Evolutionary conservation across 1,140 invertebrate species (phyloP).

Genomic region (Meloidogyne chitwoodi): DNA sequence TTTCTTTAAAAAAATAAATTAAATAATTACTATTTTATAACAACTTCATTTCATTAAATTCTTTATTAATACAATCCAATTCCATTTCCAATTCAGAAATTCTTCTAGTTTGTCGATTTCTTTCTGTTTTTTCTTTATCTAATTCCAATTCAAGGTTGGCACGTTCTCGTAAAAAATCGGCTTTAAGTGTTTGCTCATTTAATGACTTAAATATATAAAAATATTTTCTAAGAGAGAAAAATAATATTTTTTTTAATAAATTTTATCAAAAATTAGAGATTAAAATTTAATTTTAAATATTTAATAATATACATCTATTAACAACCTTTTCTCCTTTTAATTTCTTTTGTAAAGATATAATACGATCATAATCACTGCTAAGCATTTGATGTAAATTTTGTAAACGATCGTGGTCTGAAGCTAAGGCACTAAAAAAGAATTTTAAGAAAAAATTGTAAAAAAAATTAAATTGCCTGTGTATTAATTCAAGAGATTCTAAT

Average conservation of each 20-base stretch:
- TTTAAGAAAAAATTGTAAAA: background rate
- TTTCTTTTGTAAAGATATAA: slow-evolving; percentile 26
- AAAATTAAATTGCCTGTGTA: slow-evolving; percentile 6
- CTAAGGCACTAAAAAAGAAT: slow-evolving; percentile 17
- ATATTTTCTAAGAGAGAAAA: no score
- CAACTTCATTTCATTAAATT: slow-evolving; percentile 25
- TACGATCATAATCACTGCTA: slow-evolving; percentile 29
- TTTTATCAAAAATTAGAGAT: no score
- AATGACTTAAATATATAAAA: slow-evolving; percentile 3
- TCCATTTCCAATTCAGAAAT: slow-evolving; percentile 24
- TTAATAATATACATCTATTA: no score
- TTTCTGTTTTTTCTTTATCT: slow-evolving; percentile 20
- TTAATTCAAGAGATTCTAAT: slow-evolving; percentile 21
- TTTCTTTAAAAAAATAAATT: background rate
- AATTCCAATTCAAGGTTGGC: slow-evolving; percentile 23
- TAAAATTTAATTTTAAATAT: no score
- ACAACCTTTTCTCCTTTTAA: slow-evolving; percentile 32
- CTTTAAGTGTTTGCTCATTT: slow-evolving; percentile 25
- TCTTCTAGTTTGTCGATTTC: slow-evolving; percentile 19
- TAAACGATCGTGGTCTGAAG: slow-evolving; percentile 31
- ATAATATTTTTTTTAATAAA: no score
- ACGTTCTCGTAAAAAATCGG: slow-evolving; percentile 25
- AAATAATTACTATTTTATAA: background rate
- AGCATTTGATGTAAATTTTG: slow-evolving; percentile 40
- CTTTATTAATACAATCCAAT: slow-evolving; percentile 18